phyloP scores from a whole-genome alignment of 2,113 vertebrate species.

The Empidonax alnorum region DNA sequence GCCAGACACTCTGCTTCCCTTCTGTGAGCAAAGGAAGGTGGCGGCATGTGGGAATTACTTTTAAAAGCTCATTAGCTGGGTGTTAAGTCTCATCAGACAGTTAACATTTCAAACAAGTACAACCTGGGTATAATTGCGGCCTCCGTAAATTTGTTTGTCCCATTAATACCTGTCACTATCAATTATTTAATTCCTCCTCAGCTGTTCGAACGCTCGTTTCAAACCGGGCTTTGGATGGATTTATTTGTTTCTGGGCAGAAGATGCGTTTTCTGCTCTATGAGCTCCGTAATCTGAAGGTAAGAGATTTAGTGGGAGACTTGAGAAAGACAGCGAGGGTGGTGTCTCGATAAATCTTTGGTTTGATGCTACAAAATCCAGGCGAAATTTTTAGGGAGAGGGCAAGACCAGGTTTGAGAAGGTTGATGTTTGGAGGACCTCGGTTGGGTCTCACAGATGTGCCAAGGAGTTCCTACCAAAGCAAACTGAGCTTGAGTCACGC shows the following conservation, averaged over 20 bases:
- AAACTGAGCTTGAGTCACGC: rapidly evolving
- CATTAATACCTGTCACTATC: constrained; percentile 26
- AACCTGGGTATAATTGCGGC: not conserved
- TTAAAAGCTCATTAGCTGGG: constrained; percentile 51
- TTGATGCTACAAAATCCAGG: not conserved
- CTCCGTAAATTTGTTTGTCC: constrained; percentile 8
- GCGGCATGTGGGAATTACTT: not conserved
- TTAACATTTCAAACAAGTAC: constrained; percentile 22
- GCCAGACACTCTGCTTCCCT: not conserved
- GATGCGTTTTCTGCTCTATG: not conserved
- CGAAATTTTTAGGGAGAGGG: not conserved
- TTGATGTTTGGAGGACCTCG: not conserved
- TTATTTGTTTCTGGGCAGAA: not conserved
- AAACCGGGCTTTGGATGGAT: not conserved
- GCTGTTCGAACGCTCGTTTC: not conserved
- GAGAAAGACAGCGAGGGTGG: rapidly evolving
- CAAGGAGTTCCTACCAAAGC: not conserved
- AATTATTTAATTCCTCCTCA: not conserved
- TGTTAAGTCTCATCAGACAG: constrained; percentile 49
- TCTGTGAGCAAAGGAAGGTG: not conserved
- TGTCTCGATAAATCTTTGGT: not conserved
- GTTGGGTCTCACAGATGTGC: not conserved
- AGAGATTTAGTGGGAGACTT: not conserved
- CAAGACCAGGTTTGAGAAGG: not conserved
- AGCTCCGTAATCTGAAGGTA: not conserved